Base-by-base conservation (phyloP, 2,113 vertebrate genomes). In the Gadus macrocephalus region DNA sequence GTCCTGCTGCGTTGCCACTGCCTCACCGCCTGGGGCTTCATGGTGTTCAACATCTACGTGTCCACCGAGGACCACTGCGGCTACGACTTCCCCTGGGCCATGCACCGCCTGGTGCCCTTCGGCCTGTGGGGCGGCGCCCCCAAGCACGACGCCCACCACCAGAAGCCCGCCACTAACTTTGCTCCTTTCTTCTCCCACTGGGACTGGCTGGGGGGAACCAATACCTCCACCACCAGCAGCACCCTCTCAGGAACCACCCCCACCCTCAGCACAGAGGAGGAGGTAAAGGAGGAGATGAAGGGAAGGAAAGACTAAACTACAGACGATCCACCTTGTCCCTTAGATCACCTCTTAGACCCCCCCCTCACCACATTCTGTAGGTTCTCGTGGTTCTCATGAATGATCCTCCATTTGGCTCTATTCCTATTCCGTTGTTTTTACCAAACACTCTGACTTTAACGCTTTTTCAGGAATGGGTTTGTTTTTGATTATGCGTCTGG, bases 171-270 rank as follows among this genome's bases (percentile, higher is more conserved):
- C 72, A 91, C 90, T 27, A 91, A 93, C 85, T 93, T 91, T 28
- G 92, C 91, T 15, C 92, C 92, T 0, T 93, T 92, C 82, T 93
- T 93, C 78, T 89, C 90, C 0, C 91, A 93, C 84, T 93, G 92
- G 92, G 92, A 93, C 85, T 89, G 90, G 91, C 81, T 93, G 20
- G 90, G 83, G 38, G 92, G 92, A 6, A 93, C 87, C 55, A 72
- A 87, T 86, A 15, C 70, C 1, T 9, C 61, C 81, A 69, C 77
- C 5, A 74, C 4, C 75, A 58, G 4, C 12, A 49, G 7, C 42
- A 9, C 12, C 42, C 42, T 49, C 42, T 14, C 42, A 12, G 42
- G 42, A 12, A 49, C 42, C 42, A 12, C 42, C 42, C 12, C 42
- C 42, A 14, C 42, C 42, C 9, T 9, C 42, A 49, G 9, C 42